Base-by-base conservation (phyloP, 2,113 vertebrate species). In the Colistium nudipinnis region DNA sequence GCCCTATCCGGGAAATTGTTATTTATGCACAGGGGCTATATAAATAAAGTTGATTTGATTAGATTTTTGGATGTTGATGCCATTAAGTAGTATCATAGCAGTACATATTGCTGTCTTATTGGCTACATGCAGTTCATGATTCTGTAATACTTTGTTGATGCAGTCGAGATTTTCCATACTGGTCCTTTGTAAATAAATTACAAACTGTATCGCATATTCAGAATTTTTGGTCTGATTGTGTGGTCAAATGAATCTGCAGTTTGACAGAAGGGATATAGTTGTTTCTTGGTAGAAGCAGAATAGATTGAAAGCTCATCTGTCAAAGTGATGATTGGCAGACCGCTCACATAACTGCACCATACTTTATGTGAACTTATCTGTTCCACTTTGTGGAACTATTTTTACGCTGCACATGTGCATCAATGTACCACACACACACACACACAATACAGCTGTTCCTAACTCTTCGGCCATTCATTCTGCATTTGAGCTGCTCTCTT, bases 281-380 rank as follows among this genome's bases (percentile, higher is more conserved):
- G 38, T 52, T 56, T 30, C 44, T 70, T 68, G n/a, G n/a, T n/a
- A n/a, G n/a, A n/a, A n/a, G n/a, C n/a, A n/a, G n/a, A n/a, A n/a
- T n/a, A n/a, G n/a, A n/a, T n/a, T 74, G 35, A 56, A 54, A 78
- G 35, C 35, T 62, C 9, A 2, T 20, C 3, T 25, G 56, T 78
- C 20, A 67, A 43, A 55, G 55, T 60, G 62, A 74, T 47, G 49
- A 54, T 54, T 56, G 19, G 56, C 78, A 71, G 70, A 75, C 36
- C 25, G 59, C 38, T 14, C 22, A 22, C 43, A 33, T 4, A 43
- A 35, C 49, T 44, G 48, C 62, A 53, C 25, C 12, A 53, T 13
- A 19, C 30, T 55, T n/a, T 13, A 17, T 14, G 14, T 14, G 12
- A 35, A n/a, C 70, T 10, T 25, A 3, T 59, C 47, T 0, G 16